These are phyloP conservation scores for Rhinogobio ventralis DNA, from an alignment of 2,797 vertebrate species.

Conservation along the genomic window DNA sequence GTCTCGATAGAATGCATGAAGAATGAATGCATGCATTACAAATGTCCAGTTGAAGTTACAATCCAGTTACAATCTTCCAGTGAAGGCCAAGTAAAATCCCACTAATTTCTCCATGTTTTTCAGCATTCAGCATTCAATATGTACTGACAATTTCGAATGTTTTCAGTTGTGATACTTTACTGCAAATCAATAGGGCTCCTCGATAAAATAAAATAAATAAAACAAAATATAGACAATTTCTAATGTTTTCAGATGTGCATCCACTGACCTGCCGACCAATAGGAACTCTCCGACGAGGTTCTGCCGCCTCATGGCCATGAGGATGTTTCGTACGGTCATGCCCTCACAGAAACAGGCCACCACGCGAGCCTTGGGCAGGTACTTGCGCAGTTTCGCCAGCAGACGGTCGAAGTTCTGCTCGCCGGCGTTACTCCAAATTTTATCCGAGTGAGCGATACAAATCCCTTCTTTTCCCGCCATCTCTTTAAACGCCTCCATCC, in stretches of 20 bases:
- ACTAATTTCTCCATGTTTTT: neutral
- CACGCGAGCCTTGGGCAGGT: constrained; percentile 96
- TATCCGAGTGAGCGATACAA: constrained; percentile 98
- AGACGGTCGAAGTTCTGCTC: constrained; percentile 95
- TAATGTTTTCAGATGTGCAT: neutral
- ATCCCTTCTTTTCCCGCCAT: constrained; percentile 97
- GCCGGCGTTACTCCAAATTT: constrained; percentile 98
- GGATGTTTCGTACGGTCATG: constrained; percentile 95
- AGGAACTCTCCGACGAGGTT: constrained; percentile 91
- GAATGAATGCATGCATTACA: neutral
- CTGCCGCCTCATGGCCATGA: constrained; percentile 96
- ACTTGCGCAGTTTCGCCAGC: constrained; percentile 86
- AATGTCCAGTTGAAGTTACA: neutral
- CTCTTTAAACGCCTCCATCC: constrained; percentile 98
- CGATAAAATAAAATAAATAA: neutral
- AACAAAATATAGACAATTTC: too few relatives aligned
- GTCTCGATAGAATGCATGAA: too few relatives aligned
- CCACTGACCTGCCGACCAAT: constrained; percentile 94
- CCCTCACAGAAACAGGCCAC: constrained; percentile 98
- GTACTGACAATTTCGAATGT: neutral
- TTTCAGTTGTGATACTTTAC: neutral
- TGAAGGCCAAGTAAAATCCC: neutral
- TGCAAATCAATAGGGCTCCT: neutral
- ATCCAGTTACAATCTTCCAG: neutral
- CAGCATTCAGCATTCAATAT: neutral